These are phyloP conservation scores for Agapornis canus DNA, from an alignment of 2,797 vertebrate species.

Conservation along the genomic window DNA sequence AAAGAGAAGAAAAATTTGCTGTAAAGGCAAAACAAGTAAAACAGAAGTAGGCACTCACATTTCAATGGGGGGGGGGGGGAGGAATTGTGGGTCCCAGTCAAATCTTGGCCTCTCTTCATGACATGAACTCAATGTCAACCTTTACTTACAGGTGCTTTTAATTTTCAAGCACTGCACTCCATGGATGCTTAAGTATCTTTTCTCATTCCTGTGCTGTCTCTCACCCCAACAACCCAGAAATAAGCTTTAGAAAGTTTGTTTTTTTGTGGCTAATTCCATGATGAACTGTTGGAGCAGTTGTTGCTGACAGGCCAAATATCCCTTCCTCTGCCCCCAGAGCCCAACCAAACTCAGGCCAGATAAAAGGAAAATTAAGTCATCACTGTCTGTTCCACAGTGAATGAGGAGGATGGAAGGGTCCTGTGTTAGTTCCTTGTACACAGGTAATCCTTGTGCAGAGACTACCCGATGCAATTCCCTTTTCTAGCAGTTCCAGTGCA, in stretches of 20 bases:
- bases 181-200: not conserved
- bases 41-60: not conserved
- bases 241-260: not conserved
- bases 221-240: not conserved
- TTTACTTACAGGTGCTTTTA: constrained; percentile 10
- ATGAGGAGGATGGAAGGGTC: not conserved
- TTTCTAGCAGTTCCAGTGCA: not conserved
- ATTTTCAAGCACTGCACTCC: not conserved
- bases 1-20: not conserved
- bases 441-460: not conserved
- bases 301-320: not conserved
- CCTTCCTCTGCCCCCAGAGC: not conserved
- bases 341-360: not conserved
- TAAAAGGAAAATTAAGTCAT: not conserved
- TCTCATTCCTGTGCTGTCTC: not conserved
- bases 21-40: constrained; percentile 25
- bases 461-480: not conserved
- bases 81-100: not conserved
- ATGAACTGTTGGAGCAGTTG: not conserved
- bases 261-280: not conserved
- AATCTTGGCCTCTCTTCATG: not conserved
- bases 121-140: not conserved
- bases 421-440: not conserved
- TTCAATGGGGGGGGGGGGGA: not conserved
- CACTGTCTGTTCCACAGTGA: not conserved